Base-by-base conservation (phyloP, 2,797 vertebrate species). In the Argentina silus region DNA sequence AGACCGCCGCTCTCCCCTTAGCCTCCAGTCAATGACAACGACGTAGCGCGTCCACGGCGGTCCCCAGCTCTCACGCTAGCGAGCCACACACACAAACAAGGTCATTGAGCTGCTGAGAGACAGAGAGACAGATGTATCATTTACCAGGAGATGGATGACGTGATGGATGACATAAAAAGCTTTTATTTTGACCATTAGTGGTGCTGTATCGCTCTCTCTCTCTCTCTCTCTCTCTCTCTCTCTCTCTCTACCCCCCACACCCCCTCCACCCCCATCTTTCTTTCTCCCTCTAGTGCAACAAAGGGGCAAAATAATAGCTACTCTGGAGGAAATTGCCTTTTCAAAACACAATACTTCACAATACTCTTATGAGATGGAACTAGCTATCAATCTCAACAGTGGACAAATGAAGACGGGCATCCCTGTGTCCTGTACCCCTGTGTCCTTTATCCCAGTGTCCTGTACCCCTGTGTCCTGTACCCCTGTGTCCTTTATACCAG, bases 71-170 rank as follows among this genome's bases (percentile, higher is more conserved):
- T 61, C 83, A 80, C 82, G 72, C 81, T 85, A 78, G 7, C 84
- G 80, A 85, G 87, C 88, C 83, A 81, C 86, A 90, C 83, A 81
- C 86, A 90, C 83, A 90, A 93, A 91, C 87, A 90, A 90, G 90
- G 90, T 90, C 88, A 90, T 86, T 83, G 75, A 67, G 87, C 73
- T 64, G 86, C 83, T 78, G 84, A 83, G 27, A 36, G 27, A 36
- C 27, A 36, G 27, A 36, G 4, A 36, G 27, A 88, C 87, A 91
- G 85, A 92, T 86, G 90, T 91, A 90, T 90, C 86, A 89, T 91
- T 92, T 92, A 90, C 87, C 75, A 82, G 73, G 87, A 89, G 87
- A 92, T 87, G 83, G 86, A 91, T 90, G 87, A 91, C 90, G 89
- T 77, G 36, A 23, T 23, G 21, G 81, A 86, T 86, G 88, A 88